Evolutionary conservation across 2,113 vertebrate species (phyloP).

Genomic region (Accipiter cooperii): DNA sequence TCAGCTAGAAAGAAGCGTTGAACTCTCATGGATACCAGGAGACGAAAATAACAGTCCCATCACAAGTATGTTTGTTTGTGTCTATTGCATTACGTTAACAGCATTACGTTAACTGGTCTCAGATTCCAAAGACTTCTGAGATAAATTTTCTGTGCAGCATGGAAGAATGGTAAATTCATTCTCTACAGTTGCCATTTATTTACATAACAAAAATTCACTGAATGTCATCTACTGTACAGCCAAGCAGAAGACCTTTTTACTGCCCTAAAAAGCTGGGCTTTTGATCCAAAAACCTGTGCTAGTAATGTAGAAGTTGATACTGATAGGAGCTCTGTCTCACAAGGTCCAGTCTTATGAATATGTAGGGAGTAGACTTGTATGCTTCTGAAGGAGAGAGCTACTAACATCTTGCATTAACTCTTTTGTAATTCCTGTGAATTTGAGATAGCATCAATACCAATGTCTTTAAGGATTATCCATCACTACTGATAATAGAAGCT

Average conservation of each 20-base stretch:
- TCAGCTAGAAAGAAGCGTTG: slow-evolving; percentile 81
- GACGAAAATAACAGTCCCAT: slow-evolving; percentile 92
- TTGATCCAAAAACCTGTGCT: neutral
- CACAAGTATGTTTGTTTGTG: slow-evolving; percentile 75
- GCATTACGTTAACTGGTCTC: neutral
- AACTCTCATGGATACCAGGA: slow-evolving; percentile 91
- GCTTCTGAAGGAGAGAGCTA: neutral
- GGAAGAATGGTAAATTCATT: neutral
- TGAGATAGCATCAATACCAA: neutral
- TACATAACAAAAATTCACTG: neutral
- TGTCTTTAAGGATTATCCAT: neutral
- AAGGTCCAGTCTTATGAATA: neutral
- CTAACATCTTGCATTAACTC: neutral
- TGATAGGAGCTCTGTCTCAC: neutral
- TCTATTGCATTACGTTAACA: neutral
- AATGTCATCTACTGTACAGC: neutral
- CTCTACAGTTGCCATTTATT: neutral
- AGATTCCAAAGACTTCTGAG: neutral
- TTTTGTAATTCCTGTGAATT: neutral
- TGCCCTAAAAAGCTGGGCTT: neutral
- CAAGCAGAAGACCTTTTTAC: neutral
- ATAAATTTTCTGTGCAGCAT: neutral
- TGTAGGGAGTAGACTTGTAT: neutral
- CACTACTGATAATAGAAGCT: neutral
- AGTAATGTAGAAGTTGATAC: neutral